Evolutionary conservation across 2,797 vertebrate genomes (phyloP).

Genomic region (Myripristis jacobus): DNA sequence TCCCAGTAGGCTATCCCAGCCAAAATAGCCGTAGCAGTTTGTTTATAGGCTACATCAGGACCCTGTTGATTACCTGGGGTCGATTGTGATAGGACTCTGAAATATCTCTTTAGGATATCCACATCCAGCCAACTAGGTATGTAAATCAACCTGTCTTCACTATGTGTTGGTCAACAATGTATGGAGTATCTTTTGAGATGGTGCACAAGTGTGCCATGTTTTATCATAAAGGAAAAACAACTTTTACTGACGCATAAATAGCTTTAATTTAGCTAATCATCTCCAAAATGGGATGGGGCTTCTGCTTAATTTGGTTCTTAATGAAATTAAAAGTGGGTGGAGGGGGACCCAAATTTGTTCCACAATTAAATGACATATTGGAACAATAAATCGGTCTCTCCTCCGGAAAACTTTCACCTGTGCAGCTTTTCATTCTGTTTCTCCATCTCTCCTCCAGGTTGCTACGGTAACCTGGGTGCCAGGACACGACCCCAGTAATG

Average conservation of each 20-base stretch:
- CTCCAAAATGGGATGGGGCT: constrained; percentile 24
- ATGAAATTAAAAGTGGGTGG: constrained; percentile 61
- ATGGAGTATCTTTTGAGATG: constrained; percentile 70
- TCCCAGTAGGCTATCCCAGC: constrained; percentile 85
- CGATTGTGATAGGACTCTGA: constrained; percentile 88
- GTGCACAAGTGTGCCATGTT: constrained; percentile 71
- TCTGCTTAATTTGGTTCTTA: constrained; percentile 57
- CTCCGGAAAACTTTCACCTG: constrained; percentile 14
- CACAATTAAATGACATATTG: constrained; percentile 51
- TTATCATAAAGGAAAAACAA: constrained; percentile 43
- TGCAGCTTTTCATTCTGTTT: constrained; percentile 64
- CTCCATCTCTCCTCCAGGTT: constrained; percentile 77
- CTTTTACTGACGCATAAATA: constrained; percentile 35
- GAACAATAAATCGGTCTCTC: constrained; percentile 67
- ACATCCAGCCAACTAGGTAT: constrained; percentile 89
- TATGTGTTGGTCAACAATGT: constrained; percentile 86
- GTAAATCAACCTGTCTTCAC: constrained; percentile 89
- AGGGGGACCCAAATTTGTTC: constrained; percentile 65
- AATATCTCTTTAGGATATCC: constrained; percentile 90
- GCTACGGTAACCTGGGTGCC: constrained; percentile 75
- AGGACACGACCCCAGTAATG: constrained; percentile 65
- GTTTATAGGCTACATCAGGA: constrained; percentile 86
- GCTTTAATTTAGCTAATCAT: constrained; percentile 69
- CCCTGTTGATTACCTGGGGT: constrained; percentile 89
- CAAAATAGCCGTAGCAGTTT: constrained; percentile 88